Evolutionary conservation across 2,113 vertebrate genomes (phyloP).

Genomic region (Oreochromis niloticus): DNA sequence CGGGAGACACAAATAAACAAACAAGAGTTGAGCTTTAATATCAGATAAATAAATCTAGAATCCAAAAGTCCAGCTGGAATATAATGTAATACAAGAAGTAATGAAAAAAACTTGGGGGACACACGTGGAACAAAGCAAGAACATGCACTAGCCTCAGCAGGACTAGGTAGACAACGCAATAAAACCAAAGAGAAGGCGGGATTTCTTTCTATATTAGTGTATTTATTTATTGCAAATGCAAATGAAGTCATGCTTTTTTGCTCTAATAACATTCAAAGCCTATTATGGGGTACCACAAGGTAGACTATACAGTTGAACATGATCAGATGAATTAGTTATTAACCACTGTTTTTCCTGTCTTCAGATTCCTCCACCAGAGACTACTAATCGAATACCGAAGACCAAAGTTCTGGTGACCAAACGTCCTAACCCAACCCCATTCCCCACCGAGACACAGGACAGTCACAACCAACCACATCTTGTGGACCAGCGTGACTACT

Average conservation of each 20-base stretch:
- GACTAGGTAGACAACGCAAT: background rate
- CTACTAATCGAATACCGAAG: conserved; percentile 87
- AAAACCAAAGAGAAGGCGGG: background rate
- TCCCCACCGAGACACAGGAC: conserved; percentile 90
- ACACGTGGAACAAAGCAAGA: background rate
- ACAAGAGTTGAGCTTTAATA: background rate
- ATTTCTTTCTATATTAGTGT: background rate
- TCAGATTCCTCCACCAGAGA: conserved; percentile 87
- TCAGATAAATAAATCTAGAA: background rate
- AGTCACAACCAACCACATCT: conserved; percentile 93
- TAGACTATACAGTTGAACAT: background rate
- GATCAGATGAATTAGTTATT: background rate
- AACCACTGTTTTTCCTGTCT: background rate
- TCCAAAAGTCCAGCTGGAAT: background rate
- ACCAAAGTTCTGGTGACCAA: conserved; percentile 81
- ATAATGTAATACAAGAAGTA: background rate
- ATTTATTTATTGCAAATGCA: background rate
- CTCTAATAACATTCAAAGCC: background rate
- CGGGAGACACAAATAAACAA: background rate
- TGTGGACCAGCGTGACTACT: conserved; percentile 96
- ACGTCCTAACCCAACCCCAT: conserved; percentile 85
- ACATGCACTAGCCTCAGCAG: background rate
- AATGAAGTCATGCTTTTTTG: background rate
- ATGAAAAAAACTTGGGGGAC: background rate
- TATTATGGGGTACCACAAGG: background rate